phyloP scores from a whole-genome alignment of 1,140 invertebrate genomes.

The Aphis gossypii region DNA sequence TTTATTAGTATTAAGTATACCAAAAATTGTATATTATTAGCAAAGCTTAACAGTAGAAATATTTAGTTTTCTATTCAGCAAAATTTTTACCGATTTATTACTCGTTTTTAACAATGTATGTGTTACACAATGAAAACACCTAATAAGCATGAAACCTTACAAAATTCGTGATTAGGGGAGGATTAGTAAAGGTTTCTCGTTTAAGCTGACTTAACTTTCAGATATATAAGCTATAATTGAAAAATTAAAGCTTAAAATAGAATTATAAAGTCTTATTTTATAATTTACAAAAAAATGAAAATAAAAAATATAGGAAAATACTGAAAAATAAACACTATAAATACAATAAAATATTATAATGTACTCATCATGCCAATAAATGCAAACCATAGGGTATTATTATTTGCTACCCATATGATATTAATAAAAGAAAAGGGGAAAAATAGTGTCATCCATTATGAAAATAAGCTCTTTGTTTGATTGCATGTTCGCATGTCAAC shows the following conservation, averaged over 20 bases:
- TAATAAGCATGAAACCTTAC: conserved; percentile 37
- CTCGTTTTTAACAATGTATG: background rate
- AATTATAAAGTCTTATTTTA: conserved; percentile 5
- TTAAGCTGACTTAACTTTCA: conserved; percentile 51
- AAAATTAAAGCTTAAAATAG: conserved; percentile 21
- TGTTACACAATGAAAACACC: conserved; percentile 38
- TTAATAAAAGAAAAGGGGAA: conserved; percentile 52
- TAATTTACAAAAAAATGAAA: background rate
- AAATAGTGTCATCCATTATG: conserved; percentile 57
- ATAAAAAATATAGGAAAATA: background rate
- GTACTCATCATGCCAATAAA: conserved; percentile 48
- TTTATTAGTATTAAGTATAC: background rate
- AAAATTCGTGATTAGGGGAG: conserved; percentile 30
- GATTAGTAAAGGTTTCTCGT: conserved; percentile 47
- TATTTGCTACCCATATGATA: conserved; percentile 42
- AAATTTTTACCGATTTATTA: background rate
- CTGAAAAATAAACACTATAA: background rate
- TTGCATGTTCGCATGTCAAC: conserved; percentile 58
- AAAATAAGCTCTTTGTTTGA: conserved; percentile 58
- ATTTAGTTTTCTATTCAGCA: background rate
- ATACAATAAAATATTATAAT: background rate
- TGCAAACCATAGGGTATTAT: conserved; percentile 44
- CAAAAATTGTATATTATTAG: background rate
- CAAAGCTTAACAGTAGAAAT: background rate
- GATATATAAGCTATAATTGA: background rate